phyloP scores from a whole-genome alignment of 2,797 vertebrate species.

The Eulemur coronatus region DNA sequence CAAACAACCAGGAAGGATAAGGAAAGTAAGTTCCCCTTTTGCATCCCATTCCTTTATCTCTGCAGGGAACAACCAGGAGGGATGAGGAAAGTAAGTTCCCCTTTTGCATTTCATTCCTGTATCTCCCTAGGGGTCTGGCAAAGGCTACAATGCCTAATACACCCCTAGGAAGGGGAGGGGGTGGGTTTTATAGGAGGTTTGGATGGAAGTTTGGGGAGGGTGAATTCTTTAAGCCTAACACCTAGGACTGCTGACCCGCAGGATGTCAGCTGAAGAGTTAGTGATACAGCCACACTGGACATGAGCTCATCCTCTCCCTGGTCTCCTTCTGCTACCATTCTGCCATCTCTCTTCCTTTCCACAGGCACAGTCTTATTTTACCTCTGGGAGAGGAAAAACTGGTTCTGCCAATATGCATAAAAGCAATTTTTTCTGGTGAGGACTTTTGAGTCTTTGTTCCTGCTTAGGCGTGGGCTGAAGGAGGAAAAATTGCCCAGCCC shows the following conservation, averaged over 20 bases:
- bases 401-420: background rate
- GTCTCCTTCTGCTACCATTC: background rate
- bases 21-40: too few species aligned
- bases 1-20: too few species aligned
- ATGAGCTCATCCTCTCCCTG: background rate
- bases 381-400: background rate
- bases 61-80: too few species aligned
- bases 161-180: too few species aligned
- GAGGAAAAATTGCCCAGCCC: background rate
- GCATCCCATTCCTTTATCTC: too few species aligned
- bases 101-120: too few species aligned
- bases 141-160: too few species aligned
- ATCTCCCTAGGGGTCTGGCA: too few species aligned
- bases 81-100: too few species aligned
- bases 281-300: background rate
- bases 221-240: too few species aligned
- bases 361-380: background rate
- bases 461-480: background rate
- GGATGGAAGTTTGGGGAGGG: too few species aligned
- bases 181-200: too few species aligned
- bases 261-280: background rate
- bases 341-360: background rate
- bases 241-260: background rate
- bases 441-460: background rate
- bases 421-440: background rate